These are phyloP conservation scores for Sminthopsis crassicaudata DNA, from an alignment of 2,113 vertebrate species.

Conservation along the genomic window DNA sequence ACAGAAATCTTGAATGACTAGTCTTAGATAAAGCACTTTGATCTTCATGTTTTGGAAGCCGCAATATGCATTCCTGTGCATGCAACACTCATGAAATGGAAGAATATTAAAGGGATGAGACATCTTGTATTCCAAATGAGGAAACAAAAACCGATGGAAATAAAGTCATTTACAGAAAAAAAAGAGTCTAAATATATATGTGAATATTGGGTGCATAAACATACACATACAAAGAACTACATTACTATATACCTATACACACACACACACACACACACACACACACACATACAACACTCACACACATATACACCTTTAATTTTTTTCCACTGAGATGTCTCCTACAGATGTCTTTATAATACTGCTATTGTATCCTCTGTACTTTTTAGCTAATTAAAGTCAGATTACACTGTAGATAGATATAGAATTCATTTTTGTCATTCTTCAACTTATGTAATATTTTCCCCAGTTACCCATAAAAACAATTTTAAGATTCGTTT, in stretches of 20 bases:
- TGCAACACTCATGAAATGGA: not conserved
- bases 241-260: not conserved
- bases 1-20: constrained; percentile 35
- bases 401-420: not conserved
- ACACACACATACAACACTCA: not conserved
- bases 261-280: not conserved
- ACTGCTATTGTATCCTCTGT: not conserved
- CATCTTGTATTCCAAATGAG: not conserved
- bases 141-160: not conserved
- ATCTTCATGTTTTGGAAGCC: constrained; percentile 2
- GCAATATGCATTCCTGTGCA: not conserved
- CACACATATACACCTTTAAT: not conserved
- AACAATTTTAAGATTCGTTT: not conserved
- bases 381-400: not conserved
- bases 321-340: not conserved
- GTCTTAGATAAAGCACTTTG: constrained; percentile 30
- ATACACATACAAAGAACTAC: not conserved
- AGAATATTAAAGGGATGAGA: not conserved
- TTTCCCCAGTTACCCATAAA: not conserved
- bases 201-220: not conserved
- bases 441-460: no score
- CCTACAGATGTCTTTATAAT: not conserved
- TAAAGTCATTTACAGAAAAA: not conserved
- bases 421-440: no score
- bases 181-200: not conserved